These are phyloP conservation scores for Muscicapa comitata DNA, from an alignment of 2,797 vertebrate genomes.

Conservation along the genomic window DNA sequence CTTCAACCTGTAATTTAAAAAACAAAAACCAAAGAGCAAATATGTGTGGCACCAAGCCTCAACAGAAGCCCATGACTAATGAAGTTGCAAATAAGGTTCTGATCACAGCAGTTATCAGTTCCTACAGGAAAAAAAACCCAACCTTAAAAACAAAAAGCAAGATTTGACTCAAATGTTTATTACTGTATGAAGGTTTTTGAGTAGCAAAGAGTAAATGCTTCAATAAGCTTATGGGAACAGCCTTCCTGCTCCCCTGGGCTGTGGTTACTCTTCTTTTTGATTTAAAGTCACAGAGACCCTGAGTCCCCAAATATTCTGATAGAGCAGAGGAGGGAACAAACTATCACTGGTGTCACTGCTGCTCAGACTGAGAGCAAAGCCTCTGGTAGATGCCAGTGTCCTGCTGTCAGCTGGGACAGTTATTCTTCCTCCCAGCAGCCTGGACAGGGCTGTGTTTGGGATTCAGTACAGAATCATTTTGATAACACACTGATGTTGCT, in stretches of 20 bases:
- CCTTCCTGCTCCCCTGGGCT: background rate
- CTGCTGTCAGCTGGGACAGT: background rate
- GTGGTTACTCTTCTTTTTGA: background rate
- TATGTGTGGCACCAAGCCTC: slow-evolving; percentile 10
- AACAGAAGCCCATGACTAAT: slow-evolving; percentile 55
- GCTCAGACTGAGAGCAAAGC: background rate
- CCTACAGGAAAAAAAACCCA: background rate
- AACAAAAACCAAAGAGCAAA: slow-evolving; percentile 16
- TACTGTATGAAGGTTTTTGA: background rate
- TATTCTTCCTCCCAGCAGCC: background rate
- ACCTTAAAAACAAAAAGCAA: background rate
- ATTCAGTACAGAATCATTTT: background rate
- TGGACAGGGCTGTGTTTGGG: background rate
- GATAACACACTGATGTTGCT: background rate
- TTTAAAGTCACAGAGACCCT: background rate
- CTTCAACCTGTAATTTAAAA: slow-evolving; percentile 53
- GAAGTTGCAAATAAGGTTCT: slow-evolving; percentile 3
- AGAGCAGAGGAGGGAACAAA: background rate
- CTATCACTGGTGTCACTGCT: background rate
- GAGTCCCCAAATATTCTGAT: background rate
- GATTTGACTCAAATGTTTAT: background rate
- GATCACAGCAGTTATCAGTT: slow-evolving; percentile 5
- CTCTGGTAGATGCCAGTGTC: background rate
- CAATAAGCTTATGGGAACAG: background rate
- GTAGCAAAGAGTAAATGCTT: background rate